These are phyloP conservation scores for Caenorhabditis sp. DNA, from an alignment of 2,888 invertebrate genomes.

Conservation along the genomic window DNA sequence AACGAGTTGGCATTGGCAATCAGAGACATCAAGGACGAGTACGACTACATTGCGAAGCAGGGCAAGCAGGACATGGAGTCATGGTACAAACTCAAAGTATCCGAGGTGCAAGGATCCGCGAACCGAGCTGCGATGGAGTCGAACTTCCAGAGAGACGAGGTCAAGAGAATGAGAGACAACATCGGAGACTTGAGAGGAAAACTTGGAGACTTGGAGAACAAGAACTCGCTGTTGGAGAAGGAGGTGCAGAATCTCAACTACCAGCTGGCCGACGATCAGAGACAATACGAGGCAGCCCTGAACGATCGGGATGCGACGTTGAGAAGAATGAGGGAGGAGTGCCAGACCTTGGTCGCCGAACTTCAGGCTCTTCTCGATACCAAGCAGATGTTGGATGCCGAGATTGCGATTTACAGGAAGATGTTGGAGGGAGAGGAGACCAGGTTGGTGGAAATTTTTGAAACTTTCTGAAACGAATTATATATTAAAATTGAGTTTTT, in stretches of 20 bases:
- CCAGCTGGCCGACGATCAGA: constrained; percentile 84
- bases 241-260: constrained; percentile 82
- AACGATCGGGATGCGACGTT: constrained; percentile 83
- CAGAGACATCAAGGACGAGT: constrained; percentile 85
- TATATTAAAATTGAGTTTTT: neutral
- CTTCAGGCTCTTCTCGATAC: constrained; percentile 84
- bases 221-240: constrained; percentile 76
- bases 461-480: neutral
- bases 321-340: constrained; percentile 83
- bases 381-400: constrained; percentile 85
- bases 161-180: constrained; percentile 77
- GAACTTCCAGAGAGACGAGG: constrained; percentile 84
- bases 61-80: constrained; percentile 85
- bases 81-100: constrained; percentile 85
- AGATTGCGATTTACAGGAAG: constrained; percentile 86
- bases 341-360: constrained; percentile 83
- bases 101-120: constrained; percentile 83
- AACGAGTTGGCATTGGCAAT: constrained; percentile 85
- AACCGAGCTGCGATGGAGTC: constrained; percentile 85
- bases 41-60: constrained; percentile 84
- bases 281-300: constrained; percentile 83
- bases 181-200: constrained; percentile 71
- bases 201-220: constrained; percentile 75
- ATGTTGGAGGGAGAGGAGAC: constrained; percentile 86
- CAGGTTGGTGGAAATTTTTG: constrained; percentile 74